Percentiles rank a stretch among this genome's conserved stretches.
These are phyloP conservation scores for Vireo griseus DNA, from an alignment of 2,797 vertebrate species.

Conservation along the genomic window DNA sequence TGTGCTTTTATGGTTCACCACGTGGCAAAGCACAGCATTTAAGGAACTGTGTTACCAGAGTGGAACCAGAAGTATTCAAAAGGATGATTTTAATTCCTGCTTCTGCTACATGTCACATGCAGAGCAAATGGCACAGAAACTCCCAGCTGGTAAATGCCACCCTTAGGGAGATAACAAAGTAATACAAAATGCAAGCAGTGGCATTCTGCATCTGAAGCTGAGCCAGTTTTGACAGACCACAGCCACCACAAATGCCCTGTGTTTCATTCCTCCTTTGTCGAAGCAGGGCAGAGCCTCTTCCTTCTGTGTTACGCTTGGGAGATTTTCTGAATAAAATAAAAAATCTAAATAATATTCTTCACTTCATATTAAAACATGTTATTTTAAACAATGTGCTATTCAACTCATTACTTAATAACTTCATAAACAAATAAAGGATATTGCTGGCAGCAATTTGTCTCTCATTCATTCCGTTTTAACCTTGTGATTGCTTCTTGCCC, in stretches of 20 bases:
- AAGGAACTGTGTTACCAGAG: not conserved
- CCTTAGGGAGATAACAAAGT: not conserved
- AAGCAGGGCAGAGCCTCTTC: not conserved
- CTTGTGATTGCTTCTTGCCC: not conserved
- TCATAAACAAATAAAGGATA: not conserved
- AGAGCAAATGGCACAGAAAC: not conserved
- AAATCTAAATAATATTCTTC: not conserved
- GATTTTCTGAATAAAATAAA: not conserved
- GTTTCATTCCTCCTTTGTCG: not conserved
- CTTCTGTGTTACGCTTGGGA: rapidly evolving
- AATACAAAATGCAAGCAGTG: not conserved
- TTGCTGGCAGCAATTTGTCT: not conserved
- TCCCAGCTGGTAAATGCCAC: not conserved
- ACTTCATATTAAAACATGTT: not conserved
- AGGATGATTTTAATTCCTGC: not conserved
- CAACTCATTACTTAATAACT: not conserved
- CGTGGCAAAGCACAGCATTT: not conserved
- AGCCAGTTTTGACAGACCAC: not conserved
- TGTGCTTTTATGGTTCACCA: not conserved
- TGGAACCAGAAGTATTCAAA: not conserved
- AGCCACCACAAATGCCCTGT: rapidly evolving
- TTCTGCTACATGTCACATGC: not conserved
- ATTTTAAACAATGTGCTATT: slow-evolving; percentile 18
- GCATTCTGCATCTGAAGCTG: not conserved
- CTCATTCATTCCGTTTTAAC: not conserved